Conservation (phyloP, 2,113 vertebrate genomes). For the Reinhardtius hippoglossoides region DNA sequence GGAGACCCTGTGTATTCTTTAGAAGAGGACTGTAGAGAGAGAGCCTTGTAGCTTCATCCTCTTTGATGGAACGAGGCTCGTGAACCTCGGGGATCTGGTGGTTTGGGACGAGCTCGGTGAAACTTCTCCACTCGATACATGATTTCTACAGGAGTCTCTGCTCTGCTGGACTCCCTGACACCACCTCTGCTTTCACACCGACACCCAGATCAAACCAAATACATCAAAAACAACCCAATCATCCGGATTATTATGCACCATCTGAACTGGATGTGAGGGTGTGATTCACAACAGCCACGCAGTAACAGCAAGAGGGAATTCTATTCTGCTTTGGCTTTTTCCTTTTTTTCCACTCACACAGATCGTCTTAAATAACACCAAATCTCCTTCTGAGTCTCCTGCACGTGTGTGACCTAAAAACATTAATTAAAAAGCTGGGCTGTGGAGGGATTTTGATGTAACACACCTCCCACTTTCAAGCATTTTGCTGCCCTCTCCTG, state of each 20-base stretch:
- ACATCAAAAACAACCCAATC: not conserved
- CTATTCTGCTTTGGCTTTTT: not conserved
- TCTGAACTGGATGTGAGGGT: not conserved
- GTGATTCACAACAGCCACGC: not conserved
- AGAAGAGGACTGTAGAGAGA: no score
- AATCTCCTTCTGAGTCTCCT: constrained; percentile 52
- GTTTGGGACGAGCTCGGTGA: constrained; percentile 32
- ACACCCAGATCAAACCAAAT: constrained; percentile 11
- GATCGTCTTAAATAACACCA: constrained; percentile 70
- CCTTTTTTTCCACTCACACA: constrained; percentile 4
- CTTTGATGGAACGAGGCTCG: constrained; percentile 8
- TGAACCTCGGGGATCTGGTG: constrained; percentile 8
- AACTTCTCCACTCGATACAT: constrained; percentile 20
- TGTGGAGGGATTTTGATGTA: constrained; percentile 66
- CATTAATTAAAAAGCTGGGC: constrained; percentile 74
- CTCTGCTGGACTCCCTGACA: constrained; percentile 23
- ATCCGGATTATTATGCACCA: not conserved
- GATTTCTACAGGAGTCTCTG: constrained; percentile 1
- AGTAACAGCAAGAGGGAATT: not conserved
- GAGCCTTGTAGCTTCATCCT: constrained; percentile 3
- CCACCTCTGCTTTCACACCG: not conserved
- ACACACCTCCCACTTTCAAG: constrained; percentile 10
- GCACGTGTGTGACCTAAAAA: constrained; percentile 75
- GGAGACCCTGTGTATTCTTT: not conserved
- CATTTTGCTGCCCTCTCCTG: constrained; percentile 68